phyloP scores from a whole-genome alignment of 2,113 vertebrate species.

The Emydocephalus ijimae region DNA sequence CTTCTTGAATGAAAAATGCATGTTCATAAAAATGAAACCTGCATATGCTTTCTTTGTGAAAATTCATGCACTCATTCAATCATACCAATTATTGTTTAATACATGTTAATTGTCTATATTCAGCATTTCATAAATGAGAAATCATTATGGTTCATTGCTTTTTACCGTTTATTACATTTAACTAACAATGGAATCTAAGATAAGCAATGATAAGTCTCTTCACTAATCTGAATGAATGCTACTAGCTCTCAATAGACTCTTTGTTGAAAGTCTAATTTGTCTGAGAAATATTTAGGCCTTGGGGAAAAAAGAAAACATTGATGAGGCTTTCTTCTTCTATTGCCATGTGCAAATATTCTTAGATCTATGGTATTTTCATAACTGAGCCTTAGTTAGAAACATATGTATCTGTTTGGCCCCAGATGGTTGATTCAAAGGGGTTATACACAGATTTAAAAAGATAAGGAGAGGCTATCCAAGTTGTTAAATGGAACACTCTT shows the following conservation, averaged over 20 bases:
- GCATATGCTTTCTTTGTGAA: slow-evolving; percentile 3
- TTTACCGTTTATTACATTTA: background rate
- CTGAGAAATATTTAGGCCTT: background rate
- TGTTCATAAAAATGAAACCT: background rate
- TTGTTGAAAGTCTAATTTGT: background rate
- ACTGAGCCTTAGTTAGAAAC: background rate
- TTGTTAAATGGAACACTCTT: background rate
- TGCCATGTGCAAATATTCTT: background rate
- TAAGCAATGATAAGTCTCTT: background rate
- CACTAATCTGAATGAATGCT: background rate
- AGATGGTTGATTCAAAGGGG: background rate
- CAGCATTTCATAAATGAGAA: slow-evolving; percentile 2
- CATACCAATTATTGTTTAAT: slow-evolving; percentile 15
- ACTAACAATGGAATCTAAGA: background rate
- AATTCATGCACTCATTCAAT: background rate
- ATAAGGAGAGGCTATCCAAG: background rate
- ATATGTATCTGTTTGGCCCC: background rate
- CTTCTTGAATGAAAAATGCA: background rate
- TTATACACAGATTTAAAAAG: background rate
- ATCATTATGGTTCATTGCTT: slow-evolving; percentile 15
- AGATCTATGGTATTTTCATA: background rate
- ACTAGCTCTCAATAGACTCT: background rate
- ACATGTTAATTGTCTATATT: background rate
- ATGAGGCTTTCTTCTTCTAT: background rate
- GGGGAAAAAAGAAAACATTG: background rate